These are phyloP conservation scores for Gastrophysa polygoni DNA, from an alignment of 2,888 invertebrate species.

Conservation along the genomic window DNA sequence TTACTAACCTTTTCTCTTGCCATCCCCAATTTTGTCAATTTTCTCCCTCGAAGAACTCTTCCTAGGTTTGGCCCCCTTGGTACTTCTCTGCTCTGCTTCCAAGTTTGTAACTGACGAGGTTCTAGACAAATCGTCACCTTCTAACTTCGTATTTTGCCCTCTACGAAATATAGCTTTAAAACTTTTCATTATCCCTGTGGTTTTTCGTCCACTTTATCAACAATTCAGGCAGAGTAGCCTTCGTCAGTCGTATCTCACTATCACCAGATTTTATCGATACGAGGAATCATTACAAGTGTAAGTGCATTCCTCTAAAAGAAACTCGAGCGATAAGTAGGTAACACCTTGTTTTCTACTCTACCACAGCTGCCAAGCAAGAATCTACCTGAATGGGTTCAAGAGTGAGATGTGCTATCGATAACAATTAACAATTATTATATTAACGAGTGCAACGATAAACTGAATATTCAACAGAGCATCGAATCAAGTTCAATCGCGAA, in stretches of 20 bases:
- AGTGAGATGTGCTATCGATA: background rate
- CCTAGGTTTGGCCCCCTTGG: slow-evolving; percentile 61
- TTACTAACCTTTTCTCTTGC: slow-evolving; percentile 48
- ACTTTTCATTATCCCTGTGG: slow-evolving; percentile 76
- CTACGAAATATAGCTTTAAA: slow-evolving; percentile 91
- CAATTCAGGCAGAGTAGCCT: slow-evolving; percentile 4
- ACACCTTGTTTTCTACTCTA: background rate
- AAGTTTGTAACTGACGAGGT: slow-evolving; percentile 71
- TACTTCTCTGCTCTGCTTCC: slow-evolving; percentile 65
- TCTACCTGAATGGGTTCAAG: background rate
- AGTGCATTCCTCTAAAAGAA: background rate
- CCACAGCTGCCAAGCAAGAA: background rate
- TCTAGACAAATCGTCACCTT: slow-evolving; percentile 60
- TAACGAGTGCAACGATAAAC: slow-evolving; percentile 7
- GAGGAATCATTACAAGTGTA: background rate
- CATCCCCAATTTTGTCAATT: slow-evolving; percentile 49
- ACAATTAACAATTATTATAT: too few relatives aligned
- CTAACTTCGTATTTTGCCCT: slow-evolving; percentile 69
- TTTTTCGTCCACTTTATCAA: slow-evolving; percentile 19
- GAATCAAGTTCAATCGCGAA: slow-evolving; percentile 14
- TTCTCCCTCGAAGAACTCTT: slow-evolving; percentile 55
- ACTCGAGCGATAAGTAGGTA: background rate
- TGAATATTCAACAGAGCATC: slow-evolving; percentile 9
- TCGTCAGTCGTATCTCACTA: too few relatives aligned
- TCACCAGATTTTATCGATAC: too few relatives aligned